Conservation (phyloP, 2,888 invertebrate species). For the Steromphala cineraria region DNA sequence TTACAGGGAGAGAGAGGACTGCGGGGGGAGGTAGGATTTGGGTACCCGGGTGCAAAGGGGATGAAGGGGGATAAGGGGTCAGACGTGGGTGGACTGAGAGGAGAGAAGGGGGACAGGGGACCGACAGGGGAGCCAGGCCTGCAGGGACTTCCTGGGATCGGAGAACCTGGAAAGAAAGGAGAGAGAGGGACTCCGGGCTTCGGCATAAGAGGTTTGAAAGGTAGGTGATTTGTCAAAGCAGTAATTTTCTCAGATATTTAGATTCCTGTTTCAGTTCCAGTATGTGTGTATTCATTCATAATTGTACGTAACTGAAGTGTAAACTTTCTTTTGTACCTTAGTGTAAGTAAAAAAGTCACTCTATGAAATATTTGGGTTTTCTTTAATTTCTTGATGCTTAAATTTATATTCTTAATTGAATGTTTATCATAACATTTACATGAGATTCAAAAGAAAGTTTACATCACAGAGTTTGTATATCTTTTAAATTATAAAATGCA, state of each 20-base stretch:
- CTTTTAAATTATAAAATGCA: too few species aligned
- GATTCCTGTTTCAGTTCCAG: background rate
- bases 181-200: constrained; percentile 18
- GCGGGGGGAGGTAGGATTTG: constrained; percentile 21
- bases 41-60: constrained; percentile 28
- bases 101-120: constrained; percentile 24
- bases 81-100: constrained; percentile 9
- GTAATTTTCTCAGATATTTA: too few species aligned
- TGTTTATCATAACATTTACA: too few species aligned
- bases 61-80: constrained; percentile 16
- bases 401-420: too few species aligned
- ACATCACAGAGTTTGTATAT: too few species aligned
- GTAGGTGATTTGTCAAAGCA: background rate
- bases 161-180: constrained; percentile 20
- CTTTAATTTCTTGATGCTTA: too few species aligned
- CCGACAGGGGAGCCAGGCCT: constrained; percentile 17
- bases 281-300: background rate
- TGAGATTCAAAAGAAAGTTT: too few species aligned
- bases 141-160: constrained; percentile 22
- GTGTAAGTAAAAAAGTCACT: too few species aligned
- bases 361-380: too few species aligned
- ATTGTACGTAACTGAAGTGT: background rate
- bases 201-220: constrained; percentile 23
- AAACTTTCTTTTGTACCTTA: too few species aligned
- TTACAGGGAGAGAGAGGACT: constrained; percentile 20